Conservation (phyloP, 2,113 vertebrate species). For the Burhinus oedicnemus region DNA sequence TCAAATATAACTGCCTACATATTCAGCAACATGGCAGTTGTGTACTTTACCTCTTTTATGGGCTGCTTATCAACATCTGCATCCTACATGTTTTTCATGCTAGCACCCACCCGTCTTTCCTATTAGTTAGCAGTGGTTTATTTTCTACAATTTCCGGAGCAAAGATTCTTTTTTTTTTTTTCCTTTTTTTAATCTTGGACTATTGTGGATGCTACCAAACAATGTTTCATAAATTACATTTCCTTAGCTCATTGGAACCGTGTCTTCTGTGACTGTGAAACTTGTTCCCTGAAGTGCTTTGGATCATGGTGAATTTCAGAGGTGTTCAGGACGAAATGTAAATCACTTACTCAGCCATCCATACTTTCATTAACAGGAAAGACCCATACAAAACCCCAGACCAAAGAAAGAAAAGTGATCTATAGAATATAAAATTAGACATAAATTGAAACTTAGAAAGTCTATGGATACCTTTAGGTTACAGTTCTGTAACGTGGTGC, state of each 20-base stretch:
- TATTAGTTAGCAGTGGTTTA: not conserved
- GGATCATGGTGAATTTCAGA: not conserved
- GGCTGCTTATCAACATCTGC: not conserved
- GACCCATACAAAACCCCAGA: not conserved
- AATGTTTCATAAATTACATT: not conserved
- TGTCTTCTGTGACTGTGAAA: not conserved
- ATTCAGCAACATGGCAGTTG: not conserved
- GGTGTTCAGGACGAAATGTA: not conserved
- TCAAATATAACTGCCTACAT: not conserved
- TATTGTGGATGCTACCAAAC: not conserved
- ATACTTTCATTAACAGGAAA: not conserved
- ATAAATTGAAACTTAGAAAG: not conserved
- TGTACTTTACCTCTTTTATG: not conserved
- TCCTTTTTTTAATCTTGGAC: not conserved
- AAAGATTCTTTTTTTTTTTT: not conserved
- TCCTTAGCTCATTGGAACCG: not conserved
- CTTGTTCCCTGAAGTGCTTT: constrained; percentile 7
- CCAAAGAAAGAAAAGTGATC: not conserved
- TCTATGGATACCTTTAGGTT: not conserved
- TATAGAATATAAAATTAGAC: not conserved
- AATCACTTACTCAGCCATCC: not conserved
- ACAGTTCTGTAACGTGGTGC: not conserved
- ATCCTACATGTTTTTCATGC: not conserved
- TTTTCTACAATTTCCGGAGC: not conserved
- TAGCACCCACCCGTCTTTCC: not conserved